These are phyloP conservation scores for Micromys minutus DNA, from an alignment of 2,113 vertebrate genomes.

Conservation along the genomic window DNA sequence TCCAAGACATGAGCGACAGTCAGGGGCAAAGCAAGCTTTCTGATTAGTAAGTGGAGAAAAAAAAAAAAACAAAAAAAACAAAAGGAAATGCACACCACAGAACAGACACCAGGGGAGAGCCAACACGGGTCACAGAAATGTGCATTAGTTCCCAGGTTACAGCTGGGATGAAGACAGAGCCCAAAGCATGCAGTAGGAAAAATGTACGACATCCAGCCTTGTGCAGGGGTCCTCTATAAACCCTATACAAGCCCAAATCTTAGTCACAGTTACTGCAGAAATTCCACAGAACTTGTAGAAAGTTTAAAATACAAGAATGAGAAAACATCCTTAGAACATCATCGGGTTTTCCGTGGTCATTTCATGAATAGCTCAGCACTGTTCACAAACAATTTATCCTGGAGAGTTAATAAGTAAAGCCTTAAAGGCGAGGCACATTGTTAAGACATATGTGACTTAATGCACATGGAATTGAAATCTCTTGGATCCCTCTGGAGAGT, in stretches of 20 bases:
- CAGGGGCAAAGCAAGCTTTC: constrained; percentile 82
- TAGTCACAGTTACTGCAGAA: not conserved
- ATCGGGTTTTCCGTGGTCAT: constrained; percentile 42
- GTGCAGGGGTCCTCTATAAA: constrained; percentile 89
- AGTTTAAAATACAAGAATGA: constrained; percentile 65
- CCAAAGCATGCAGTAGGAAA: constrained; percentile 84
- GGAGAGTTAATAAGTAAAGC: constrained; percentile 24
- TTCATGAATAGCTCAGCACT: constrained; percentile 37
- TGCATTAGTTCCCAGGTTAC: constrained; percentile 83
- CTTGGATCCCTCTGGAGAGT: constrained; percentile 27
- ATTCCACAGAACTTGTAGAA: constrained; percentile 65
- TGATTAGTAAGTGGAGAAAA: constrained; percentile 80
- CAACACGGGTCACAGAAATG: constrained; percentile 75
- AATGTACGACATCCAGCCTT: constrained; percentile 82
- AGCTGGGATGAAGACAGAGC: constrained; percentile 67
- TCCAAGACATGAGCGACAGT: constrained; percentile 69
- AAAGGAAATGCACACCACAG: constrained; percentile 73
- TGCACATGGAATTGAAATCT: not conserved
- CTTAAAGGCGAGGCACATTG: constrained; percentile 38
- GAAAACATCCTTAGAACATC: not conserved
- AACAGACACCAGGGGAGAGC: constrained; percentile 78
- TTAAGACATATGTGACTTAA: not conserved
- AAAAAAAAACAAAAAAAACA: too few species aligned
- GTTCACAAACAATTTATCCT: constrained; percentile 16
- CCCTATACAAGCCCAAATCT: constrained; percentile 67